Evolutionary conservation across 2,888 invertebrate species (phyloP).

Genomic region (Cactoblastis cactorum): DNA sequence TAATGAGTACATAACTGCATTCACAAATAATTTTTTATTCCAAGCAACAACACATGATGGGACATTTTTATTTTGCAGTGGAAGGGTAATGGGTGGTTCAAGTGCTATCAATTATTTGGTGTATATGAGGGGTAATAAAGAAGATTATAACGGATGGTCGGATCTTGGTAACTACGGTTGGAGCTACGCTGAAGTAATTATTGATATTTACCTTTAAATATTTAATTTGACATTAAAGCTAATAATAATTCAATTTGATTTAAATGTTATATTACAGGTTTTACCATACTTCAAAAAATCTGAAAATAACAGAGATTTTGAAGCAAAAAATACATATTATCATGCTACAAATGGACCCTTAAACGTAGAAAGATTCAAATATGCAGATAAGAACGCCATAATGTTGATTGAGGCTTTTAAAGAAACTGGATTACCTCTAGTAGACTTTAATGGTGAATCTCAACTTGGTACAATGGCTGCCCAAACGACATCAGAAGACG

Average conservation of each 20-base stretch:
- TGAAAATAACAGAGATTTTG: slow-evolving; percentile 77
- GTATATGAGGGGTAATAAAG: slow-evolving; percentile 80
- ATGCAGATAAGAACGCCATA: slow-evolving; percentile 75
- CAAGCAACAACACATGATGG: too few relatives aligned
- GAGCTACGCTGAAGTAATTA: slow-evolving; percentile 74
- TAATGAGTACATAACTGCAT: too few relatives aligned
- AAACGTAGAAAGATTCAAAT: slow-evolving; percentile 80
- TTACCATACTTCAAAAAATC: slow-evolving; percentile 84
- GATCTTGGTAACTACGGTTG: slow-evolving; percentile 80
- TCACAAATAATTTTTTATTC: too few relatives aligned
- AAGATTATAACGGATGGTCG: slow-evolving; percentile 84
- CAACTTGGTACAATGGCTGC: slow-evolving; percentile 81
- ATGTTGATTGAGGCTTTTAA: slow-evolving; percentile 78
- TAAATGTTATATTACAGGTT: slow-evolving; percentile 47
- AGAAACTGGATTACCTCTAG: slow-evolving; percentile 77
- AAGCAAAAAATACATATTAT: slow-evolving; percentile 63
- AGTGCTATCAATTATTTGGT: slow-evolving; percentile 83
- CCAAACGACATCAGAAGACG: slow-evolving; percentile 80
- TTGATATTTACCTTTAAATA: background rate
- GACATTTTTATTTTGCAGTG: slow-evolving; percentile 50
- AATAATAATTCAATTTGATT: background rate
- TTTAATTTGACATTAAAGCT: background rate
- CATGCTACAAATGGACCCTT: slow-evolving; percentile 80
- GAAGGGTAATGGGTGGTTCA: slow-evolving; percentile 84
- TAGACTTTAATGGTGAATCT: slow-evolving; percentile 76